Evolutionary conservation across 2,797 vertebrate species (phyloP).

Genomic region (Sitta carolinensis): DNA sequence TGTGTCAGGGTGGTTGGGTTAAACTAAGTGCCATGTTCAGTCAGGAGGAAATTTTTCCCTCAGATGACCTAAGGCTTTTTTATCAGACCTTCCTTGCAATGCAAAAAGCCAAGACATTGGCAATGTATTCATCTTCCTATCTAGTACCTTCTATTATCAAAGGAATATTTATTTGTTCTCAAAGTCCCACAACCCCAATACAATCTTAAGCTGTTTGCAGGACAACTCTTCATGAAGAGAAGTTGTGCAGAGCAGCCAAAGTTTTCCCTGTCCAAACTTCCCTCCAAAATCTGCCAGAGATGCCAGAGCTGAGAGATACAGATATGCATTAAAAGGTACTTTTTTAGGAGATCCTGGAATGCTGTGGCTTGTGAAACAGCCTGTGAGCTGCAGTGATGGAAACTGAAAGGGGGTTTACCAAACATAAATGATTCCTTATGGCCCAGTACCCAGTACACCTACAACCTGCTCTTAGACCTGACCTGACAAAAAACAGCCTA

Average conservation of each 20-base stretch:
- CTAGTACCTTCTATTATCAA: not conserved
- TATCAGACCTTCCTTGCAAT: not conserved
- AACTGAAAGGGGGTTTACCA: not conserved
- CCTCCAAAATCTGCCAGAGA: not conserved
- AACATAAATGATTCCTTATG: constrained; percentile 9
- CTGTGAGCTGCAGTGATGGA: not conserved
- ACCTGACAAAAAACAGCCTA: not conserved
- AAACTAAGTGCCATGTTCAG: not conserved
- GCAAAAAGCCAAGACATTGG: not conserved
- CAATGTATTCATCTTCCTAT: not conserved
- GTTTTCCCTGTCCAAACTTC: not conserved
- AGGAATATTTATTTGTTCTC: not conserved
- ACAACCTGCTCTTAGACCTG: not conserved
- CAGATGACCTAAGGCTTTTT: not conserved
- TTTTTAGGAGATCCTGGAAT: not conserved
- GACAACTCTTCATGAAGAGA: not conserved
- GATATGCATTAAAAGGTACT: not conserved
- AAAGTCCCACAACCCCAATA: not conserved
- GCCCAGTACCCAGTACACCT: not conserved
- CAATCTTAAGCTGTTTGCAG: not conserved
- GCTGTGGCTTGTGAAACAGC: not conserved
- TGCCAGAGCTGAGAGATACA: not conserved
- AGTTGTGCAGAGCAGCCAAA: not conserved
- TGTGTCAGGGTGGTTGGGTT: not conserved
- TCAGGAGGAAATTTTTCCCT: not conserved